Evolutionary conservation across 2,113 vertebrate genomes (phyloP).

Genomic region (Girardinichthys multiradiatus): DNA sequence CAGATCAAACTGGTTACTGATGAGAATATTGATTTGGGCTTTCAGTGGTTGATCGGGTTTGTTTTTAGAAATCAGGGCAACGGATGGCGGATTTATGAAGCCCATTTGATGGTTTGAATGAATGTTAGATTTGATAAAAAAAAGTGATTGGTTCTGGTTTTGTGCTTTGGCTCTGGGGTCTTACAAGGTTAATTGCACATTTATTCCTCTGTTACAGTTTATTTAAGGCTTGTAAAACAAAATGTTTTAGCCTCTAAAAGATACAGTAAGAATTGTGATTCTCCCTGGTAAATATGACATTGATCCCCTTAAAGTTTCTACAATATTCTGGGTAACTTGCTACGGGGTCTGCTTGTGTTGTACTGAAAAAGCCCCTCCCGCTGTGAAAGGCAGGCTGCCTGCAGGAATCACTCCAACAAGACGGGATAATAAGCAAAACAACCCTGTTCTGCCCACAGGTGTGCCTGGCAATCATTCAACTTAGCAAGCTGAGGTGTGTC

Average conservation of each 20-base stretch:
- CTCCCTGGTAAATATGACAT: no score
- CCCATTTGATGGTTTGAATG: not conserved
- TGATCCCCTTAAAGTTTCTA: no score
- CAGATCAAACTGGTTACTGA: no score
- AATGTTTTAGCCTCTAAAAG: not conserved
- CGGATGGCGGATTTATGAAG: not conserved
- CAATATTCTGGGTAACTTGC: not conserved
- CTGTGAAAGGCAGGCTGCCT: not conserved
- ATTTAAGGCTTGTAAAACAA: not conserved
- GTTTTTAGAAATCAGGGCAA: not conserved
- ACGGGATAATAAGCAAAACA: not conserved
- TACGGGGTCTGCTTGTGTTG: not conserved
- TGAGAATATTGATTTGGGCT: not conserved
- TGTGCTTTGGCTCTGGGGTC: no score
- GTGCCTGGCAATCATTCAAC: not conserved
- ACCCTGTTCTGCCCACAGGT: not conserved
- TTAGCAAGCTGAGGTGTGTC: not conserved
- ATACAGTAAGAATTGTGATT: no score
- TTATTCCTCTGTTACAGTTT: not conserved
- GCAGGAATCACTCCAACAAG: not conserved
- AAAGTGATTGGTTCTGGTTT: no score
- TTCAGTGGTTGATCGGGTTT: no score
- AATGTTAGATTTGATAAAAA: not conserved
- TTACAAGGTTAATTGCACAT: no score
- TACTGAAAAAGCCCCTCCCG: not conserved